Evolutionary conservation across 2,888 invertebrate species (phyloP).

Genomic region (Melangyna quadrimaculata): DNA sequence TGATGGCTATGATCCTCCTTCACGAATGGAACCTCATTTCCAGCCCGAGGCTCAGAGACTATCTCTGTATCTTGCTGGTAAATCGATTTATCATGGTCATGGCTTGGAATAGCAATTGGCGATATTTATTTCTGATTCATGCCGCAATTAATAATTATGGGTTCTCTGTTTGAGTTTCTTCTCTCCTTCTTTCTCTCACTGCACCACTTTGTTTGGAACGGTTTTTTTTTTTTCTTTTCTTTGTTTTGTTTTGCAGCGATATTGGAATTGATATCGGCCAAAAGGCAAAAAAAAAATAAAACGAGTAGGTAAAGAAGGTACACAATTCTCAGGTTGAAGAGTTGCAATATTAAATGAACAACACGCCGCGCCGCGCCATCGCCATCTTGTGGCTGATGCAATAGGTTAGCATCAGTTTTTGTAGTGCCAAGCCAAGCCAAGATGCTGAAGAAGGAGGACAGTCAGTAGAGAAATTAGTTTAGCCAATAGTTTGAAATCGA

Average conservation of each 20-base stretch:
- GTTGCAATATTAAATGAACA: slow-evolving; percentile 19
- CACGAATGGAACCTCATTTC: slow-evolving; percentile 29
- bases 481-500: not conserved
- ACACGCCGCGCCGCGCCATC: slow-evolving; percentile 44
- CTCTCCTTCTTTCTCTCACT: not conserved
- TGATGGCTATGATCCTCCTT: slow-evolving; percentile 19
- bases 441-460: slow-evolving; percentile 6
- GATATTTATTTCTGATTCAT: slow-evolving; percentile 69
- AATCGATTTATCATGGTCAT: slow-evolving; percentile 61
- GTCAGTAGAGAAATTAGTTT: slow-evolving; percentile 19
- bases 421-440: not conserved
- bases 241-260: slow-evolving; percentile 16
- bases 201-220: not conserved
- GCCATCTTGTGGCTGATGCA: slow-evolving; percentile 51
- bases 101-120: slow-evolving; percentile 63
- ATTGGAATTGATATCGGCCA: slow-evolving; percentile 37
- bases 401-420: slow-evolving; percentile 59
- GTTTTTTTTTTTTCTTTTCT: not conserved
- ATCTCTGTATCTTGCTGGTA: slow-evolving; percentile 36
- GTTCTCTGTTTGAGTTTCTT: slow-evolving; percentile 46
- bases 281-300: not conserved
- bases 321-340: not conserved
- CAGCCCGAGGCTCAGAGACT: not conserved
- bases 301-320: not conserved
- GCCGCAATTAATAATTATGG: slow-evolving; percentile 68